Percentiles rank a stretch among this genome's conserved stretches.
Evolutionary conservation across 2,113 vertebrate species (phyloP).

Genomic region (Ptilonorhynchus violaceus): DNA sequence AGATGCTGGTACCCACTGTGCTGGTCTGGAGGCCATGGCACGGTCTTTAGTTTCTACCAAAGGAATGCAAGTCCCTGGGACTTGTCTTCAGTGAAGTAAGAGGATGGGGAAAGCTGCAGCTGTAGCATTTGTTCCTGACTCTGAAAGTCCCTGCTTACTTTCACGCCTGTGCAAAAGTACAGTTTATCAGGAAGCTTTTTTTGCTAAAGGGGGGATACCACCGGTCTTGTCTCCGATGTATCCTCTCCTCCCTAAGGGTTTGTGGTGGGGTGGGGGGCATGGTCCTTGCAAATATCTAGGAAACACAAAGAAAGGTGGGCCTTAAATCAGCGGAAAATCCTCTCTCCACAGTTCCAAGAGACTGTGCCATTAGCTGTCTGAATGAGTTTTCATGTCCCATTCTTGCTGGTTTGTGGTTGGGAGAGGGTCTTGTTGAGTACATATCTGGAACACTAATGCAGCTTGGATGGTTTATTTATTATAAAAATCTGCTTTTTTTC

Average conservation of each 20-base stretch:
- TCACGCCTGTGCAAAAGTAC: conserved; percentile 12
- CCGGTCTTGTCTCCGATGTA: neutral
- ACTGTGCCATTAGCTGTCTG: conserved; percentile 60
- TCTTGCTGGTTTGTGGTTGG: conserved; percentile 62
- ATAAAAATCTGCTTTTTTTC: conserved; percentile 59
- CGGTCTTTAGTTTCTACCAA: conserved; percentile 63
- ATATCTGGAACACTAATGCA: conserved; percentile 70
- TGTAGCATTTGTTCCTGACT: neutral
- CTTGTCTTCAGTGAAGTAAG: conserved; percentile 11
- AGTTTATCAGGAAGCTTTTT: conserved; percentile 1
- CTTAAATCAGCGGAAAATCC: conserved; percentile 67
- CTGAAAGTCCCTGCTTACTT: conserved; percentile 12
- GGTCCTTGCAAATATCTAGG: conserved; percentile 3
- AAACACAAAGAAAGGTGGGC: conserved; percentile 56
- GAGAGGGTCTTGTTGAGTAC: conserved; percentile 56
- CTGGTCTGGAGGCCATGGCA: conserved; percentile 28
- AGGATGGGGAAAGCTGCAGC: neutral
- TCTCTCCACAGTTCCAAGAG: conserved; percentile 56
- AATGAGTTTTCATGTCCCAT: conserved; percentile 55
- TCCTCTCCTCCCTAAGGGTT: neutral
- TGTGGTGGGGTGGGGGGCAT: neutral
- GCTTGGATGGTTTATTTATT: conserved; percentile 57
- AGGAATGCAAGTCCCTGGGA: conserved; percentile 45
- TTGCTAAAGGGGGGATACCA: neutral
- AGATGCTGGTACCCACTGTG: conserved; percentile 15